These are phyloP conservation scores for Drosophila antonietae DNA, from an alignment of 2,888 invertebrate species.

Conservation along the genomic window DNA sequence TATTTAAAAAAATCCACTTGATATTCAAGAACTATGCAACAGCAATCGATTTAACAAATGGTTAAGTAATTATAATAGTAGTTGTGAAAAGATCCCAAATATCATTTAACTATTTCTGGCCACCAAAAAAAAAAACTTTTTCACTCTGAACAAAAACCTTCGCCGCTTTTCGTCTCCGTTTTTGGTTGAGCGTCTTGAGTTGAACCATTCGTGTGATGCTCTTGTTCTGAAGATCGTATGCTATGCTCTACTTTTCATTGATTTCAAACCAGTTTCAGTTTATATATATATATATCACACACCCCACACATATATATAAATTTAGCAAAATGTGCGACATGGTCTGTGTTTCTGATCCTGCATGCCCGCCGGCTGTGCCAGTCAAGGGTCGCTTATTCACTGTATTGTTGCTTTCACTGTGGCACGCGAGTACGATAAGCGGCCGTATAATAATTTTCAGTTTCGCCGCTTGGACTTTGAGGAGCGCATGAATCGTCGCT, in stretches of 20 bases:
- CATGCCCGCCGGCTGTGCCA: not conserved
- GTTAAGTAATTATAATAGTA: not conserved
- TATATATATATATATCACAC: not conserved
- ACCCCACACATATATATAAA: slow-evolving; percentile 5
- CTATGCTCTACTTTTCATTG: slow-evolving; percentile 6
- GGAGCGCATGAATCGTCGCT: slow-evolving; percentile 69
- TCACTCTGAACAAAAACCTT: no score
- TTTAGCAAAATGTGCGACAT: slow-evolving; percentile 59
- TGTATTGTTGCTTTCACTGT: slow-evolving; percentile 79
- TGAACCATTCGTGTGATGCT: no score
- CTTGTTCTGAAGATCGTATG: no score
- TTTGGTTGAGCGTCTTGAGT: no score
- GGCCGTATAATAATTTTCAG: slow-evolving; percentile 78
- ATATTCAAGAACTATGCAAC: not conserved
- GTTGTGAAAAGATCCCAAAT: not conserved
- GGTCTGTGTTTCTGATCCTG: slow-evolving; percentile 43
- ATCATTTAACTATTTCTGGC: not conserved
- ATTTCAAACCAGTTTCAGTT: slow-evolving; percentile 3
- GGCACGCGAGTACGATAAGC: slow-evolving; percentile 82
- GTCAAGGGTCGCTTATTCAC: slow-evolving; percentile 41
- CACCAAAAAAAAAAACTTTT: no score
- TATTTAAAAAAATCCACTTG: not conserved
- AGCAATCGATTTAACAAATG: not conserved
- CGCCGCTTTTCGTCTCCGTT: no score
- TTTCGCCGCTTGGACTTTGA: slow-evolving; percentile 76